Conservation (phyloP, 2,888 invertebrate species). For the Baccha elongata region DNA sequence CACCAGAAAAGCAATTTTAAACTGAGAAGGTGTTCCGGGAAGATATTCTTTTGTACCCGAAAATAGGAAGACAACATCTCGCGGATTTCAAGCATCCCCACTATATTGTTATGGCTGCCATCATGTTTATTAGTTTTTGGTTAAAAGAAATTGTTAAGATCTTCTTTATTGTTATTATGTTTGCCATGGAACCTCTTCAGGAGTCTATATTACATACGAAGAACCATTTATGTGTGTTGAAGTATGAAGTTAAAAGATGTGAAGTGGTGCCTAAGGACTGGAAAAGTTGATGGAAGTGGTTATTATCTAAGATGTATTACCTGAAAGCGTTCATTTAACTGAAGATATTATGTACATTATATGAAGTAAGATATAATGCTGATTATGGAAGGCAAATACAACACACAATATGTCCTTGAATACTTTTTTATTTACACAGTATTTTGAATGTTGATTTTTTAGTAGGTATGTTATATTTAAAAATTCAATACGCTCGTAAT, state of each 20-base stretch:
- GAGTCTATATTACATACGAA: not conserved
- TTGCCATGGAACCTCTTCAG: slow-evolving; percentile 10
- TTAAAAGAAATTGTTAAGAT: slow-evolving; percentile 18
- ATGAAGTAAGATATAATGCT: too few relatives aligned
- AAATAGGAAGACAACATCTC: slow-evolving; percentile 3
- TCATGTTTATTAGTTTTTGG: slow-evolving; percentile 36
- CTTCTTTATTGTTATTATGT: slow-evolving; percentile 26
- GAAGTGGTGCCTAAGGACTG: slow-evolving; percentile 1
- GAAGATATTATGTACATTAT: too few relatives aligned
- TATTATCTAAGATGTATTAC: not conserved
- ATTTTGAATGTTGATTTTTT: too few relatives aligned
- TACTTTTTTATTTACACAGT: too few relatives aligned
- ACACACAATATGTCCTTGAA: too few relatives aligned
- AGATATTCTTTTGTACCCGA: not conserved
- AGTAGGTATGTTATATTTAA: too few relatives aligned
- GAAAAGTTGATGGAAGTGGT: not conserved
- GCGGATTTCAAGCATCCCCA: slow-evolving; percentile 13
- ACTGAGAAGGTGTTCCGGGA: not conserved
- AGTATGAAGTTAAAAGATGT: slow-evolving; percentile 20
- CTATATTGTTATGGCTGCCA: slow-evolving; percentile 25
- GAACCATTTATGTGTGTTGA: slow-evolving; percentile 20
- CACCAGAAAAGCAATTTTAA: slow-evolving; percentile 22
- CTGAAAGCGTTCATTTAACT: too few relatives aligned
- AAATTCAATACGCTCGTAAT: too few relatives aligned
- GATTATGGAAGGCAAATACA: too few relatives aligned